These are phyloP conservation scores for Tinamus major DNA, from an alignment of 2,797 vertebrate genomes.

Conservation along the genomic window DNA sequence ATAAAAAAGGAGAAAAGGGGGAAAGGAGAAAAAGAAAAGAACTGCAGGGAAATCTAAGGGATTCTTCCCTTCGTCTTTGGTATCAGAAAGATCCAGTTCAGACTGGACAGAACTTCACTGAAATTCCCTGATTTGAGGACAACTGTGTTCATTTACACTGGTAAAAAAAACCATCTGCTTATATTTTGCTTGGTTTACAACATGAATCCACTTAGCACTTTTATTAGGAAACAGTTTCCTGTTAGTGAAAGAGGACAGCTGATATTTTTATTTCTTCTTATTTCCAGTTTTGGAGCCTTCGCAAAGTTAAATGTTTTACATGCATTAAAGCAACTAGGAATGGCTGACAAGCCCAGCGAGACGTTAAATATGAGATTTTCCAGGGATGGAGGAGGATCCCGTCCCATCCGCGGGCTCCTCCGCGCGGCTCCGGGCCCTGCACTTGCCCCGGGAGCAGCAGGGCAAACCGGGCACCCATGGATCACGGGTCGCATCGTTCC, in stretches of 20 bases:
- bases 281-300: not conserved
- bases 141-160: not conserved
- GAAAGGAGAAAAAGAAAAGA: not conserved
- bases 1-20: not conserved
- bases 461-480: no score
- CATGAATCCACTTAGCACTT: not conserved
- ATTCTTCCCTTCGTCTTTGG: not conserved
- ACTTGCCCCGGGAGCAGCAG: no score
- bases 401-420: no score
- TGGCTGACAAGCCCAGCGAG: not conserved
- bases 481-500: no score
- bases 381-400: no score
- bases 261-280: not conserved
- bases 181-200: not conserved
- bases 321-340: not conserved
- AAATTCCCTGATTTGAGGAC: not conserved
- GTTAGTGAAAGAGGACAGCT: not conserved
- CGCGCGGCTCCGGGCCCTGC: no score
- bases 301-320: not conserved
- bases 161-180: not conserved
- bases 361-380: not conserved
- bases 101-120: fast-evolving
- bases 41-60: not conserved
- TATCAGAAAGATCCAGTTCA: not conserved
- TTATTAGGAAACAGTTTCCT: not conserved